These are phyloP conservation scores for Tolypeutes matacus DNA, from an alignment of 2,797 vertebrate genomes.

Conservation along the genomic window DNA sequence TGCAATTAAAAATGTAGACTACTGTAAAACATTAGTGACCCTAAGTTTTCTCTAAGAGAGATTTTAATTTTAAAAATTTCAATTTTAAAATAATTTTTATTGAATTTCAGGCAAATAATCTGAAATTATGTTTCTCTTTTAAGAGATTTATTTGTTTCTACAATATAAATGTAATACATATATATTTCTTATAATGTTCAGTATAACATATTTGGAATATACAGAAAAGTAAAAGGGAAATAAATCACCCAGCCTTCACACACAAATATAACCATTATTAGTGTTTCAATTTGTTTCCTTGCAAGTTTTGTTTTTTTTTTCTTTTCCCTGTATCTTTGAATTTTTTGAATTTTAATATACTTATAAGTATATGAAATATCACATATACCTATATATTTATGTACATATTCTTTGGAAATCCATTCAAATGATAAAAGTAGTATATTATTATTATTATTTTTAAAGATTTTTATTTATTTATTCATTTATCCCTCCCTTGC, in stretches of 20 bases:
- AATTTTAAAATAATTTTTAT: background rate
- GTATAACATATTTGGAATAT: background rate
- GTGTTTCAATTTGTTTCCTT: background rate
- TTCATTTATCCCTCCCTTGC: too few relatives aligned
- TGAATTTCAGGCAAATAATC: conserved; percentile 6
- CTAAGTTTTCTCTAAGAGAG: background rate
- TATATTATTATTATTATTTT: too few relatives aligned
- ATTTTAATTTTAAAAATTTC: background rate
- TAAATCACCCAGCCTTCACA: background rate
- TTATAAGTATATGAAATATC: background rate
- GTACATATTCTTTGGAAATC: conserved; percentile 17
- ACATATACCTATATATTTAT: background rate
- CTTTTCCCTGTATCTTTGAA: background rate
- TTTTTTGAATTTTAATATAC: background rate
- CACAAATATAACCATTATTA: background rate
- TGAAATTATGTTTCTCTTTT: background rate
- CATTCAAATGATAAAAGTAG: background rate
- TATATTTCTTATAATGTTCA: background rate
- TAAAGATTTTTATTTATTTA: too few relatives aligned
- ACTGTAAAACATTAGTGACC: background rate
- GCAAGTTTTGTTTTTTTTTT: background rate
- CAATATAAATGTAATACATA: background rate
- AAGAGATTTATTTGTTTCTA: background rate
- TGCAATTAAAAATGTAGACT: background rate
- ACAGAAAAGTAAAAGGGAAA: background rate